A percentile compares a stretch with the other conserved stretches of the same genome.
phyloP scores from a whole-genome alignment of 2,113 vertebrate genomes.

The Pristiophorus japonicus region DNA sequence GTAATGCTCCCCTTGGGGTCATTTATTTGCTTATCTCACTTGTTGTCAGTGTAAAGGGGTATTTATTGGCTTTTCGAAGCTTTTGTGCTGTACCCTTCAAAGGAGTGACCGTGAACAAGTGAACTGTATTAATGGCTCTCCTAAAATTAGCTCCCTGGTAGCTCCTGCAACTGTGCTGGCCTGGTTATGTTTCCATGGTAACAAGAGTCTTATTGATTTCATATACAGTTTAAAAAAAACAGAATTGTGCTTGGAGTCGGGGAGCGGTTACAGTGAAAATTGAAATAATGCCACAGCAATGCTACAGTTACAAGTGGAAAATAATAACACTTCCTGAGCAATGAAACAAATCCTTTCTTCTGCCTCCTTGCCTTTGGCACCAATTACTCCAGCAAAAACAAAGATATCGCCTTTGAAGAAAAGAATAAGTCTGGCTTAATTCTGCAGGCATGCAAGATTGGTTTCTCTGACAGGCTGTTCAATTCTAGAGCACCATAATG shows the following conservation, averaged over 20 bases:
- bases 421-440: not conserved
- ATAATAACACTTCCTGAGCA: not conserved
- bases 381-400: not conserved
- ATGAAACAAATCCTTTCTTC: not conserved
- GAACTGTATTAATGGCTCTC: not conserved
- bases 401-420: not conserved
- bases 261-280: not conserved
- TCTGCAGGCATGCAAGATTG: not conserved
- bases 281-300: not conserved
- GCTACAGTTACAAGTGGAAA: not conserved
- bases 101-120: not conserved
- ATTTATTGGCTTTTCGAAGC: not conserved
- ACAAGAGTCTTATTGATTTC: slow-evolving; percentile 25
- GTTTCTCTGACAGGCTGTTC: too few species aligned
- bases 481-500: not conserved
- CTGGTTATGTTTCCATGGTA: slow-evolving; percentile 33
- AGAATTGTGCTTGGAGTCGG: not conserved
- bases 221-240: not conserved
- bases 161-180: not conserved
- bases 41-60: not conserved
- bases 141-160: slow-evolving; percentile 28
- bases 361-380: not conserved
- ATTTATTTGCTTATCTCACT: not conserved
- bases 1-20: not conserved
- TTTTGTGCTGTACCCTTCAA: not conserved